phyloP scores from a whole-genome alignment of 2,797 vertebrate genomes.

The Thunnus albacares region DNA sequence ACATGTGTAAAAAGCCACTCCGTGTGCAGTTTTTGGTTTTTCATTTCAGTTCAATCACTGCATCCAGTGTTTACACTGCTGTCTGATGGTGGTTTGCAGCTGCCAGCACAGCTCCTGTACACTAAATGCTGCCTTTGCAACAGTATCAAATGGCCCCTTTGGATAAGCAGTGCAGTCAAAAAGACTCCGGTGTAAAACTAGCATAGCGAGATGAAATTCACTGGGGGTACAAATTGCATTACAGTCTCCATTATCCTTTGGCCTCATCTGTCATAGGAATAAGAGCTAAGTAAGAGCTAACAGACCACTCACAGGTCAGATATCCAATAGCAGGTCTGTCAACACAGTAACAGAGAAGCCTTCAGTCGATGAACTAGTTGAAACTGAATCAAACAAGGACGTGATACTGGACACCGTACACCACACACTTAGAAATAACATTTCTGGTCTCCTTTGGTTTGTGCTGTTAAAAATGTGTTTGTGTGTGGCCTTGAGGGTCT shows the following conservation, averaged over 20 bases:
- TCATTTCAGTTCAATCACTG: constrained; percentile 11
- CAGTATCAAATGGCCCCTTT: constrained; percentile 43
- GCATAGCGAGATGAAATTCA: constrained; percentile 55
- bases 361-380: constrained; percentile 48
- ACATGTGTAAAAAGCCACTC: neutral
- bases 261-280: constrained; percentile 65
- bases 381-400: constrained; percentile 49
- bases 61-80: constrained; percentile 38
- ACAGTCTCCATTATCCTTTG: constrained; percentile 72
- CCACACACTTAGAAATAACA: constrained; percentile 18
- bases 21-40: constrained; percentile 9
- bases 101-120: constrained; percentile 33
- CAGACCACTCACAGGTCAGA: constrained; percentile 70
- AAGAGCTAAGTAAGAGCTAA: constrained; percentile 65
- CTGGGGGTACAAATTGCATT: constrained; percentile 57
- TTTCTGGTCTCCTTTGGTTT: neutral
- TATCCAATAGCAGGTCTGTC: constrained; percentile 55
- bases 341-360: constrained; percentile 43
- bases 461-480: neutral
- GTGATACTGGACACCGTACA: constrained; percentile 34
- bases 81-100: constrained; percentile 37
- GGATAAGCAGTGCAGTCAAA: constrained; percentile 43
- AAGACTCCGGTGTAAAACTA: constrained; percentile 46
- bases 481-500: constrained; percentile 4
- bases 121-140: constrained; percentile 22